Percentiles rank a stretch among this genome's conserved stretches.
Evolutionary conservation across 2,888 invertebrate genomes (phyloP).

Genomic region (Agonum fuliginosum): DNA sequence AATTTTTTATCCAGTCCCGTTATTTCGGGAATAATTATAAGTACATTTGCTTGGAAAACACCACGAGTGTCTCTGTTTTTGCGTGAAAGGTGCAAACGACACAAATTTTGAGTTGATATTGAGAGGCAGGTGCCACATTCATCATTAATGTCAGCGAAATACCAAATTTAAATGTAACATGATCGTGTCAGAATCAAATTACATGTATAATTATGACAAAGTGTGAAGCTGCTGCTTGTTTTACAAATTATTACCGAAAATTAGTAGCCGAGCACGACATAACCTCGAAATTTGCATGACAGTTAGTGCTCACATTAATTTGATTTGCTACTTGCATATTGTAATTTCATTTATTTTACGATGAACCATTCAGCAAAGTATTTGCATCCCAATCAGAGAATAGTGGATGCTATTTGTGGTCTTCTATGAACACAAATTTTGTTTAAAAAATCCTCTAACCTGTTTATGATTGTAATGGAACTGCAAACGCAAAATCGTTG

Average conservation of each 20-base stretch:
- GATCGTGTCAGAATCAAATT: background rate
- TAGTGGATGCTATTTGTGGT: no score
- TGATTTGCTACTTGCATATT: no score
- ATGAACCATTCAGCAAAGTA: no score
- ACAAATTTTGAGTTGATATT: background rate
- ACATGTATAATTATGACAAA: conserved; percentile 4
- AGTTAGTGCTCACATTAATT: no score
- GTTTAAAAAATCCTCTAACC: no score
- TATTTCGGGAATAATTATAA: conserved; percentile 54
- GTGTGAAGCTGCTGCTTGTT: background rate
- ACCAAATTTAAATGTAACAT: conserved; percentile 34
- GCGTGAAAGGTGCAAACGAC: conserved; percentile 15
- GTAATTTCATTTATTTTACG: no score
- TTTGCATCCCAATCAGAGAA: no score
- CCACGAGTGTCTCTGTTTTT: background rate
- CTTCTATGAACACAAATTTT: no score
- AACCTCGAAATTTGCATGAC: no score
- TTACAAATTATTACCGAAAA: background rate
- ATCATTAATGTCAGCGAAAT: conserved; percentile 32
- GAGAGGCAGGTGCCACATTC: conserved; percentile 20
- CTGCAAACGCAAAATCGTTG: no score
- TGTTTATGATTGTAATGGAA: no score
- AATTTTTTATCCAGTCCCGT: conserved; percentile 54
- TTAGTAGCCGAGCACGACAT: no score
- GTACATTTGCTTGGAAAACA: conserved; percentile 40